Conservation (phyloP, 2,888 invertebrate species). For the Hoplodrina ambigua region DNA sequence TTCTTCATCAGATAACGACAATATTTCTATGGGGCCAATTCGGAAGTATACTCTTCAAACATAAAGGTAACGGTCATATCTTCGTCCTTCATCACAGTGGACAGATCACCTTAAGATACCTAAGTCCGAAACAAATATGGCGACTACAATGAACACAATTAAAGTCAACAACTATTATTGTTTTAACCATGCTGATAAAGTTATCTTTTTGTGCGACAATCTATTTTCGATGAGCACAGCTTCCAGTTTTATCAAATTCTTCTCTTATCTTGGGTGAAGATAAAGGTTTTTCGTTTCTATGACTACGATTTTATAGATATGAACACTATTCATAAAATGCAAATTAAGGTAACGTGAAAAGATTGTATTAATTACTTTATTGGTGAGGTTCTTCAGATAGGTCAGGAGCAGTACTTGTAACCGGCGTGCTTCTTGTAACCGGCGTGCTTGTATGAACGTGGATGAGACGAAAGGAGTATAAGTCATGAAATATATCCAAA, state of each 20-base stretch:
- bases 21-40: no score
- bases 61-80: no score
- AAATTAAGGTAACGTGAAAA: no score
- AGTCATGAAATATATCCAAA: no score
- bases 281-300: constrained; percentile 21
- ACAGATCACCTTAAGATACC: not conserved
- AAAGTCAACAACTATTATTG: constrained; percentile 32
- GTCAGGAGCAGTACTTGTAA: no score
- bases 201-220: constrained; percentile 49
- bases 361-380: no score
- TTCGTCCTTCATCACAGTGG: not conserved
- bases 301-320: not conserved
- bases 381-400: no score
- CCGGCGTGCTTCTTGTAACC: no score
- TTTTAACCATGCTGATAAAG: constrained; percentile 48
- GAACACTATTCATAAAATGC: not conserved
- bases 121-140: constrained; percentile 14
- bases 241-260: constrained; percentile 25
- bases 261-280: constrained; percentile 19
- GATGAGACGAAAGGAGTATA: no score
- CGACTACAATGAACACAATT: constrained; percentile 12
- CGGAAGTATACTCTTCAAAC: no score
- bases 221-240: constrained; percentile 21
- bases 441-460: no score
- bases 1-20: no score